Conservation (phyloP, 2,797 vertebrate genomes). For the Sebastolobus alascanus region DNA sequence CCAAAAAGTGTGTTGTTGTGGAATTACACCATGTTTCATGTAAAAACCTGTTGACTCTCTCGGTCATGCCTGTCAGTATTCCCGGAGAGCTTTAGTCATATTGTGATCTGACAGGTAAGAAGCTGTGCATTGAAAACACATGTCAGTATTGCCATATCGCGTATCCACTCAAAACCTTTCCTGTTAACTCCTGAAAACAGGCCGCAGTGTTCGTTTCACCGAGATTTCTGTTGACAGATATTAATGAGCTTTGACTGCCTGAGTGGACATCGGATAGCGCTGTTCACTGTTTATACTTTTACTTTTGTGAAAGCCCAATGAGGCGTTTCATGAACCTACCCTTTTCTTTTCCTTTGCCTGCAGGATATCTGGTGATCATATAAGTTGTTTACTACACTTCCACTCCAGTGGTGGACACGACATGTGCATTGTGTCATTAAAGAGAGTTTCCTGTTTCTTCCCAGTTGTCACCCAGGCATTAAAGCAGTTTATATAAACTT, state of each 20-base stretch:
- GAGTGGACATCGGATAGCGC: slow-evolving; percentile 70
- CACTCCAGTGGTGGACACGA: not conserved
- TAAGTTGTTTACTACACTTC: slow-evolving; percentile 4
- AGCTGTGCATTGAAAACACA: slow-evolving; percentile 42
- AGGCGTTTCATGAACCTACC: slow-evolving; percentile 37
- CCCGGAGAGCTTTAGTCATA: not conserved
- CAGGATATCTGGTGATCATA: not conserved
- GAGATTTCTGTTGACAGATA: slow-evolving; percentile 51
- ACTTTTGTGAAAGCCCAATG: slow-evolving; percentile 24
- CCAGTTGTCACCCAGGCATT: slow-evolving; percentile 42
- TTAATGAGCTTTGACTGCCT: slow-evolving; percentile 63
- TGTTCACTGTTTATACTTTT: slow-evolving; percentile 54
- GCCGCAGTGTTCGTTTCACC: slow-evolving; percentile 29
- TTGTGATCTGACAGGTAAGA: slow-evolving; percentile 51
- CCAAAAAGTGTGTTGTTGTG: not conserved
- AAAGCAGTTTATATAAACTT: not conserved
- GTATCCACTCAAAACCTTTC: slow-evolving; percentile 42
- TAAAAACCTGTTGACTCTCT: not conserved
- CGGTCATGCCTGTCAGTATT: not conserved
- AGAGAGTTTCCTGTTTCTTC: not conserved
- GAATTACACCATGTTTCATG: not conserved
- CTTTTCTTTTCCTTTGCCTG: slow-evolving; percentile 36
- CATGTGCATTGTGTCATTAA: not conserved
- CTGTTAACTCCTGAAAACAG: slow-evolving; percentile 29
- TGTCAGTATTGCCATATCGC: slow-evolving; percentile 50